These are phyloP conservation scores for Lucinisca nassula DNA, from an alignment of 2,888 invertebrate genomes.

Conservation along the genomic window DNA sequence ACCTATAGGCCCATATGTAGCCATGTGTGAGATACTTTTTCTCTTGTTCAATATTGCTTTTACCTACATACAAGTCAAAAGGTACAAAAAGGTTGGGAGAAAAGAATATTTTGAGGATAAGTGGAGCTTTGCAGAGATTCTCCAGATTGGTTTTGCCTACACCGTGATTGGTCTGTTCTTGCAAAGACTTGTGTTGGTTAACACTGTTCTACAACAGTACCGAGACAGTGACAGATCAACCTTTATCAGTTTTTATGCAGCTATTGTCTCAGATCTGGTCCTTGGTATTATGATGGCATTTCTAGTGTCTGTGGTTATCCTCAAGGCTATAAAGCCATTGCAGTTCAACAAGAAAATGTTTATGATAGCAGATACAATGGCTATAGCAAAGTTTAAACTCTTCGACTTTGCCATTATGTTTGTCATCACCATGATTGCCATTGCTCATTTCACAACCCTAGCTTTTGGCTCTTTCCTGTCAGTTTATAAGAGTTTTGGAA, in stretches of 20 bases:
- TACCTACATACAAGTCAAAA: slow-evolving; percentile 64
- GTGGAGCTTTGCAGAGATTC: slow-evolving; percentile 70
- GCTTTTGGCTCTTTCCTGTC: slow-evolving; percentile 57
- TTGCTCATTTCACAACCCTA: slow-evolving; percentile 58
- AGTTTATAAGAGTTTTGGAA: slow-evolving; percentile 48
- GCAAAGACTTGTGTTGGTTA: slow-evolving; percentile 58
- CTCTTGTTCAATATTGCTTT: slow-evolving; percentile 61
- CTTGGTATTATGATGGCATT: slow-evolving; percentile 63
- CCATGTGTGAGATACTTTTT: slow-evolving; percentile 66
- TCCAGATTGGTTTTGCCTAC: slow-evolving; percentile 59
- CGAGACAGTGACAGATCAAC: slow-evolving; percentile 2
- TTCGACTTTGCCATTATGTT: slow-evolving; percentile 51
- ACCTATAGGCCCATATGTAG: slow-evolving; percentile 51
- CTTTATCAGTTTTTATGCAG: slow-evolving; percentile 72
- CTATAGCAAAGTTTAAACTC: slow-evolving; percentile 27
- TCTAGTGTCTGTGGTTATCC: slow-evolving; percentile 62
- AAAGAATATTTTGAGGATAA: slow-evolving; percentile 62
- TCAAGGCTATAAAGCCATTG: slow-evolving; percentile 71
- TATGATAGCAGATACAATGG: slow-evolving; percentile 63
- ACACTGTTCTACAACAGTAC: slow-evolving; percentile 51
- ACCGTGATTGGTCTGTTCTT: slow-evolving; percentile 64
- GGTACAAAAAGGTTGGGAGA: slow-evolving; percentile 33
- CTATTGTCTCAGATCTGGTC: slow-evolving; percentile 62
- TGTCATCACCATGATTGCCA: slow-evolving; percentile 49
- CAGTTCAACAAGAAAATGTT: slow-evolving; percentile 68